Evolutionary conservation across 2,113 vertebrate genomes (phyloP).

Genomic region (Calyptomena viridis): DNA sequence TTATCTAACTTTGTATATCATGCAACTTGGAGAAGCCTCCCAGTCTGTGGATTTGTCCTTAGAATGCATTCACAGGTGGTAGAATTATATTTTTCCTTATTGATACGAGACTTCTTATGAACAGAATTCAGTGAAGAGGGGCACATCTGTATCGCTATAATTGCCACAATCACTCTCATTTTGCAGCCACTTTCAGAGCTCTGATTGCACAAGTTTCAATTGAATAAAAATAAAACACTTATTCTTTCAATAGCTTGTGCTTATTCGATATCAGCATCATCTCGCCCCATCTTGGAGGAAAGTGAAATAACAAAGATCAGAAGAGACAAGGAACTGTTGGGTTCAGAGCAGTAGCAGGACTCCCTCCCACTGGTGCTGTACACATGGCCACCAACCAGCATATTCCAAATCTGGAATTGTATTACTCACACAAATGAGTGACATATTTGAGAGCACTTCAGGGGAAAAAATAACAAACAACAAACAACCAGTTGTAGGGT

Average conservation of each 20-base stretch:
- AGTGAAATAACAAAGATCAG: neutral
- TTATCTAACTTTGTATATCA: neutral
- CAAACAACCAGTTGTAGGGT: neutral
- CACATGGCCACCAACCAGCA: neutral
- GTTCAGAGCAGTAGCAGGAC: neutral
- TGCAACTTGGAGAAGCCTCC: neutral
- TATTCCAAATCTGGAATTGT: neutral
- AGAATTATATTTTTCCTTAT: neutral
- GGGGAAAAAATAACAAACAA: neutral
- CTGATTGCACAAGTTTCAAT: neutral
- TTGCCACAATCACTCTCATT: neutral
- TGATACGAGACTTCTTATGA: neutral
- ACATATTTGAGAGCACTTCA: neutral
- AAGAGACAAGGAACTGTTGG: neutral
- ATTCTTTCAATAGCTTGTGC: neutral
- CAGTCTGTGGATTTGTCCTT: neutral
- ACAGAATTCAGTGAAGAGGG: neutral
- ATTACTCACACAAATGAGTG: neutral
- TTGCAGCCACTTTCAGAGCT: neutral
- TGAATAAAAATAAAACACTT: neutral
- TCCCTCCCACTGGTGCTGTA: neutral
- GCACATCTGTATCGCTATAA: neutral
- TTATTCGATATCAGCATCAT: neutral
- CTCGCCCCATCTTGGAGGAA: neutral
- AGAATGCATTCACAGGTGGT: neutral